Evolutionary conservation across 2,797 vertebrate genomes (phyloP).

Genomic region (Tangara arthus): DNA sequence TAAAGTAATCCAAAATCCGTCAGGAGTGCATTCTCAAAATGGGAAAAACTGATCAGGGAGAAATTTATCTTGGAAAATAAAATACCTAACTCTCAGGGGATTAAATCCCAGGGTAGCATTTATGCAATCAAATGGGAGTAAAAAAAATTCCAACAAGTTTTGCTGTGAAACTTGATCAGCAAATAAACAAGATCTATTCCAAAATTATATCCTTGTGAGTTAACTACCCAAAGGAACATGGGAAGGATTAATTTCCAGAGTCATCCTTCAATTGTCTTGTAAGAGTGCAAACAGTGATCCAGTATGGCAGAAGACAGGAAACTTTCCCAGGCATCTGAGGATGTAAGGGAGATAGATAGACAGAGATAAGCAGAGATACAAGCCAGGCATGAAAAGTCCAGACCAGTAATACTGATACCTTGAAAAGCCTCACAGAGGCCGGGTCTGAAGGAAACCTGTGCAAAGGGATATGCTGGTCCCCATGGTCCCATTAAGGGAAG

Average conservation of each 20-base stretch:
- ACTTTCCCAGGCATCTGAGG: neutral
- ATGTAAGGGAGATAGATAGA: neutral
- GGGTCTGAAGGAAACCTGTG: neutral
- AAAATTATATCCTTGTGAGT: neutral
- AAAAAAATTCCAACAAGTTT: neutral
- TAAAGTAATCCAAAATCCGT: neutral
- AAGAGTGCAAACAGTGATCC: neutral
- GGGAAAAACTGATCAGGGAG: accelerated
- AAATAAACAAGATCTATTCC: neutral
- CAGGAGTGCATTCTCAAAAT: neutral
- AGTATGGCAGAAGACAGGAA: neutral
- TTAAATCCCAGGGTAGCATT: neutral
- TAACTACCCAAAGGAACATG: neutral
- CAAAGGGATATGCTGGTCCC: neutral
- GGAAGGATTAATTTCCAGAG: neutral
- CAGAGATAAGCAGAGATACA: neutral
- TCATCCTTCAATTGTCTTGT: neutral
- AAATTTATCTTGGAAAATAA: neutral
- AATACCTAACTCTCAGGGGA: neutral
- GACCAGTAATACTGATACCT: neutral
- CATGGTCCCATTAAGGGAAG: neutral
- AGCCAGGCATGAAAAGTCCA: neutral
- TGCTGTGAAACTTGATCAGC: neutral
- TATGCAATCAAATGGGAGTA: neutral
- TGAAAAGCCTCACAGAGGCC: neutral